Evolutionary conservation across 2,797 vertebrate species (phyloP), one percentile per base, ranked within the genome.

Genomic region (Peromyscus nudipes): DNA sequence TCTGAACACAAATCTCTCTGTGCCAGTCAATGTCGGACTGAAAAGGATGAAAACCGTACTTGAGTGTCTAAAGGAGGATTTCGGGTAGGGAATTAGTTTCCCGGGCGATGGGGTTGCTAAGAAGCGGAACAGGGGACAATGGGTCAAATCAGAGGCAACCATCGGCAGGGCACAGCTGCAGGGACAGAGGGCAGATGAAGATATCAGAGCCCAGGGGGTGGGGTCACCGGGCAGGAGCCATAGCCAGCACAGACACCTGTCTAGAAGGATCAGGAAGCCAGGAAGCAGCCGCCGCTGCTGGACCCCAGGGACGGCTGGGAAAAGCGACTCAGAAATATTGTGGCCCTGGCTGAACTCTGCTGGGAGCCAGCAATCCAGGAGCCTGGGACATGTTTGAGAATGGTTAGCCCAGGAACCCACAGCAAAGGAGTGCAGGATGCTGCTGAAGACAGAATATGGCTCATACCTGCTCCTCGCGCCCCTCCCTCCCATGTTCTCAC

Each of bases 1-100:
- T 92, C 84, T 82, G 95, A 96, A 96, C 79, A 86, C 27, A 92
- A 89, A 95, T 91, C 49, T 92, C 43, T 75, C 82, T 27, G 17
- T 83, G 85, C 92, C 60, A 67, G 71, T 93, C 89, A 89, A 23
- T 67, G 79, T 94, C 43, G 46, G 82, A 79, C 27, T 40, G 81
- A 92, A 95, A 95, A 92, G 52, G 85, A 81, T 91, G 69, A 94
- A 95, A 93, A 89, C 29, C 60, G 67, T 8, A 71, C 31, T 79
- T 52, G 40, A 94, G 37, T 23, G 55, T 89, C 52, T 90, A 80
- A 97, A 85, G 83, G 55, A 64, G 49, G 31, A 31, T 95, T 93
- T 91, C 31, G 75, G 37, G 25, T 13, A 82, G 37, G 23, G n/a
- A 95, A 94, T 96, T 67, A 52, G 77, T 96, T 95, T 84, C 73